A percentile compares a stretch with the other conserved stretches of the same genome.
Evolutionary conservation across 2,113 vertebrate genomes (phyloP).

Genomic region (Microcebus griseorufus): DNA sequence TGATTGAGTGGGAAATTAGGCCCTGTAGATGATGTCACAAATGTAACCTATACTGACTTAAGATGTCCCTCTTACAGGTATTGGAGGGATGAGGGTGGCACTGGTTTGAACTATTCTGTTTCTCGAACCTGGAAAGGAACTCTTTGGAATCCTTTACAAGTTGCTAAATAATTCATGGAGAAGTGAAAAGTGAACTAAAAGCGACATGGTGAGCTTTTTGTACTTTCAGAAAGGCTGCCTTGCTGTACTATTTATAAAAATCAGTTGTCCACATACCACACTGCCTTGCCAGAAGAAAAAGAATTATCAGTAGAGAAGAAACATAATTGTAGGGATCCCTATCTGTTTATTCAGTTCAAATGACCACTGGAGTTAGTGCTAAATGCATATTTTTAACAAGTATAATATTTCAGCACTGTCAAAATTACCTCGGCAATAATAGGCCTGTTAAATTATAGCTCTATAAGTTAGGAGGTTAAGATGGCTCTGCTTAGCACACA

Average conservation of each 20-base stretch:
- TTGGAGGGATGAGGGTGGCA: no score
- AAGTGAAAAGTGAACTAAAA: conserved; percentile 58
- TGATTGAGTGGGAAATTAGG: not conserved
- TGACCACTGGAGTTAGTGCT: conserved; percentile 75
- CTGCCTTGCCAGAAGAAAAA: conserved; percentile 68
- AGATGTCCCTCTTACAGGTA: not conserved
- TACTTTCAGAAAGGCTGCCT: conserved; percentile 67
- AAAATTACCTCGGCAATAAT: conserved; percentile 85
- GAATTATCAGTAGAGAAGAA: conserved; percentile 74
- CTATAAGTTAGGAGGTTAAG: conserved; percentile 83
- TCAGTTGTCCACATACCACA: conserved; percentile 55
- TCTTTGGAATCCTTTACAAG: not conserved
- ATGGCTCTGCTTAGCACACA: conserved; percentile 78
- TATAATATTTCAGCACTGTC: conserved; percentile 82
- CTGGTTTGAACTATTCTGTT: not conserved
- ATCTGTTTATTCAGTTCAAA: conserved; percentile 77
- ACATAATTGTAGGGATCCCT: conserved; percentile 70
- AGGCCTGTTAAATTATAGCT: conserved; percentile 85
- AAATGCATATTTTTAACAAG: conserved; percentile 80
- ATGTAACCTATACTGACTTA: not conserved
- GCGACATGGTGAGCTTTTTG: conserved; percentile 56
- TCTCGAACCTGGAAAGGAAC: not conserved
- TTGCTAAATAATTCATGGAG: not conserved
- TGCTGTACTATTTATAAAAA: conserved; percentile 62
- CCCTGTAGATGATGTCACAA: not conserved